A percentile compares a stretch with the other conserved stretches of the same genome.
phyloP scores from a whole-genome alignment of 2,113 vertebrate species.

The Oncorhynchus masou region DNA sequence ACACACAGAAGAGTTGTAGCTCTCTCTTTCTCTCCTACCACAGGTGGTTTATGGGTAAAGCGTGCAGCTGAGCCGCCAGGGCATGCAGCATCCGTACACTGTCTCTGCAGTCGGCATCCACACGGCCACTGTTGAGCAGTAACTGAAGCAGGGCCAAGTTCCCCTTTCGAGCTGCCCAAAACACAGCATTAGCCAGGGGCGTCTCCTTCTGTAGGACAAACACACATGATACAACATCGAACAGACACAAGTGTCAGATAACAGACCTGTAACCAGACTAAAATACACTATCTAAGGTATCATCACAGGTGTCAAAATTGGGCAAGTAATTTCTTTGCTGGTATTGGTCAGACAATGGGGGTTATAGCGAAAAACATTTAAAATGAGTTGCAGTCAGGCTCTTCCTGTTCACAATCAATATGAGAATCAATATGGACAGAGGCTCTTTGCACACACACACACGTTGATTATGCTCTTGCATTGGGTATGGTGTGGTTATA shows the following conservation, averaged over 20 bases:
- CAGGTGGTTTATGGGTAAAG: conserved; percentile 55
- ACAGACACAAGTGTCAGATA: neutral
- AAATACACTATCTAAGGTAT: neutral
- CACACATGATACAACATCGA: conserved; percentile 40
- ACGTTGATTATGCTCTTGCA: neutral
- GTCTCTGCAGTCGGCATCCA: conserved; percentile 98
- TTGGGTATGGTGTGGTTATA: no score
- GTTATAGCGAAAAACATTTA: neutral
- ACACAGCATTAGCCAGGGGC: conserved; percentile 93
- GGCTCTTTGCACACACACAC: neutral
- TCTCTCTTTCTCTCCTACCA: conserved; percentile 49
- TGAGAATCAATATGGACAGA: neutral
- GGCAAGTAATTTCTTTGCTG: neutral
- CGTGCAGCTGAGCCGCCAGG: conserved; percentile 46
- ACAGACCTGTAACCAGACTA: neutral
- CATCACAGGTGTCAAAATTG: neutral
- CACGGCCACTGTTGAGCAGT: conserved; percentile 92
- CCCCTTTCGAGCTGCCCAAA: conserved; percentile 94
- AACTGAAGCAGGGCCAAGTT: conserved; percentile 93
- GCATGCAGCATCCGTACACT: conserved; percentile 80
- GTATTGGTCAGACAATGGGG: neutral
- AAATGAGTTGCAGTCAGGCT: neutral
- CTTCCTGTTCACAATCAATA: neutral
- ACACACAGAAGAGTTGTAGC: conserved; percentile 14
- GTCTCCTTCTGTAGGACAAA: conserved; percentile 89